A percentile compares a stretch with the other conserved stretches of the same genome.
Conservation (phyloP, 1,140 invertebrate genomes). For the Drosophila bipectinata region DNA sequence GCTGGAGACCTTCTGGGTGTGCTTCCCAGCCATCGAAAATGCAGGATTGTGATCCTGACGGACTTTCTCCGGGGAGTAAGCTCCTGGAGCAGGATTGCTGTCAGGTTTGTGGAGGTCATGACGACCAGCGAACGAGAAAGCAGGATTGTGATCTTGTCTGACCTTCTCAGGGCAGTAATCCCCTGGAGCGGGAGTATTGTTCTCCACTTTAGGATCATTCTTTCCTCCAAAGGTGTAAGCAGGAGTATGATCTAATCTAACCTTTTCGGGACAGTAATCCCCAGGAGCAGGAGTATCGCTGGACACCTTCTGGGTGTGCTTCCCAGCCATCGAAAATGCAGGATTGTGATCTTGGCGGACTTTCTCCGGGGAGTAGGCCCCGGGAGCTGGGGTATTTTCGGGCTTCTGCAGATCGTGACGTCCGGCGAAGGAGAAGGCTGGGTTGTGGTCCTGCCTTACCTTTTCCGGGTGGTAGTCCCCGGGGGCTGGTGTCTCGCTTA, state of each 20-base stretch:
- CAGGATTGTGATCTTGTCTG: conserved; percentile 85
- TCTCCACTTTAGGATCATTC: conserved; percentile 85
- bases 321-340: conserved; percentile 85
- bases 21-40: conserved; percentile 84
- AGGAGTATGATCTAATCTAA: conserved; percentile 86
- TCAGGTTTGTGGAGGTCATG: conserved; percentile 80
- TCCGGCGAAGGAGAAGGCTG: conserved; percentile 85
- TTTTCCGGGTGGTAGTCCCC: conserved; percentile 86
- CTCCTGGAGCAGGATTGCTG: conserved; percentile 84
- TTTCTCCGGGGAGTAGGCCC: conserved; percentile 87
- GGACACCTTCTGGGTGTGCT: conserved; percentile 84
- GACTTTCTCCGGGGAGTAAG: conserved; percentile 87
- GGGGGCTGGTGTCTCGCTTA: conserved; percentile 85
- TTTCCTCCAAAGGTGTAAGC: conserved; percentile 87
- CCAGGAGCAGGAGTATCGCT: conserved; percentile 91
- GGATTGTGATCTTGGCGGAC: conserved; percentile 86
- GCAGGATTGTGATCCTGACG: conserved; percentile 84
- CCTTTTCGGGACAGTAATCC: conserved; percentile 90
- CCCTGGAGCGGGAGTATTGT: conserved; percentile 88
- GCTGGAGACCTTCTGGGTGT: conserved; percentile 86
- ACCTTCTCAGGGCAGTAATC: conserved; percentile 91
- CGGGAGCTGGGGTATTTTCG: conserved; percentile 86
- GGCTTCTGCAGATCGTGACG: conserved; percentile 85
- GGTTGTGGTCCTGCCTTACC: conserved; percentile 86
- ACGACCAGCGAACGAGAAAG: conserved; percentile 85